Evolutionary conservation across 2,797 vertebrate species (phyloP).

Genomic region (Enteromius viviparus): DNA sequence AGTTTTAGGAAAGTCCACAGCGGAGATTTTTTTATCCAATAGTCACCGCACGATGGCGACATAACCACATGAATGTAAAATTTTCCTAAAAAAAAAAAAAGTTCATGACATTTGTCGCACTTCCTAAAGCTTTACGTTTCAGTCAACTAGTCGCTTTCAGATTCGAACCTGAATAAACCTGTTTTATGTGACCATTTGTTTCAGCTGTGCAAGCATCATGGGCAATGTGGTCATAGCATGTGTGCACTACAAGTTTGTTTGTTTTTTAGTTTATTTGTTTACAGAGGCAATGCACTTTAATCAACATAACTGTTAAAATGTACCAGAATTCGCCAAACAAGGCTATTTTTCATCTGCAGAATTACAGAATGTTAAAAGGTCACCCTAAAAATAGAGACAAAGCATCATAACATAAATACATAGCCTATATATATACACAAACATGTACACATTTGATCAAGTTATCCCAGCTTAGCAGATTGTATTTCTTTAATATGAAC

Average conservation of each 20-base stretch:
- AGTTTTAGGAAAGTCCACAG: no score
- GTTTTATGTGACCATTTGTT: no score
- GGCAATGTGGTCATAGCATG: not conserved
- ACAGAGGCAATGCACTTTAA: not conserved
- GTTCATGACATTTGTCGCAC: not conserved
- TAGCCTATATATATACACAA: no score
- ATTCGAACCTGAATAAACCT: not conserved
- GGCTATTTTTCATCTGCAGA: not conserved
- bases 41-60: constrained; percentile 46
- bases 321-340: not conserved
- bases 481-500: no score
- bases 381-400: not conserved
- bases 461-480: no score
- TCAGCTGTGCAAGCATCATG: not conserved
- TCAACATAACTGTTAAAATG: not conserved
- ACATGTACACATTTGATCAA: no score
- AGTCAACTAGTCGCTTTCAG: not conserved
- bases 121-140: not conserved
- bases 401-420: no score
- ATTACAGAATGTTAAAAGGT: not conserved
- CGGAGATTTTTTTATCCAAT: not conserved
- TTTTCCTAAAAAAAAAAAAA: not conserved
- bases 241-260: not conserved
- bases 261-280: not conserved
- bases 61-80: constrained; percentile 16